Base-by-base conservation (phyloP, 2,888 invertebrate genomes). In the Caenorhabditis angaria region DNA sequence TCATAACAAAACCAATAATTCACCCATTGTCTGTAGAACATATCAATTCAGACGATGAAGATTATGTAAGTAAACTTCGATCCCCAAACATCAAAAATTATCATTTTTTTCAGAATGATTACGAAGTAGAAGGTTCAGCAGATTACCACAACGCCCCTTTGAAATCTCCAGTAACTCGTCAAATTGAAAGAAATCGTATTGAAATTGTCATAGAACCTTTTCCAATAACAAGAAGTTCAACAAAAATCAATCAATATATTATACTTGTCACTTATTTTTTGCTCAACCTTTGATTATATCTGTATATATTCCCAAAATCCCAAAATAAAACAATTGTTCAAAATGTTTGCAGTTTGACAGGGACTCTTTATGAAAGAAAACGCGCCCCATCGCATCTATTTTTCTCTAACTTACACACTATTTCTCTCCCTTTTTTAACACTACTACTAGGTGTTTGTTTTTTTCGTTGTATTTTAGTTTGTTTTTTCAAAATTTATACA, bases 131-230 rank as follows among this genome's bases (percentile, higher is more conserved):
- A 59, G 62, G 65, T 1, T 73, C 73, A 4, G 73, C 50, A 12
- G 62, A 57, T 22, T 22, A 32, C 1, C 51, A 50, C 22, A 22
- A 4, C n/a, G 2, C 18, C 8, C 6, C 22, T 18, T 22, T 50
- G 50, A 50, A 50, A 50, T 50, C 24, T 6, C 50, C 2, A 8
- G 22, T 50, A 22, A 8, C 5, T 22, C 50, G 50, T 20, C 27
- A 10, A 10, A 27, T 51, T 24, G 25, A 51, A 22, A 51, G 22
- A 22, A 5, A 51, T 22, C 48, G 0, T 20, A 56, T 71, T n/a
- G 71, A 71, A 22, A 53, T 71, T 12, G 47, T 66, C n/a, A 71
- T 71, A 20, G 71, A 71, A 57, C 66, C 71, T 3, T 71, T 57
- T 41, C 62, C 66, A 6, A 53, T 63, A 8, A 71, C 41, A 51